Conservation (phyloP, 2,888 invertebrate species). For the Atherix ibis region DNA sequence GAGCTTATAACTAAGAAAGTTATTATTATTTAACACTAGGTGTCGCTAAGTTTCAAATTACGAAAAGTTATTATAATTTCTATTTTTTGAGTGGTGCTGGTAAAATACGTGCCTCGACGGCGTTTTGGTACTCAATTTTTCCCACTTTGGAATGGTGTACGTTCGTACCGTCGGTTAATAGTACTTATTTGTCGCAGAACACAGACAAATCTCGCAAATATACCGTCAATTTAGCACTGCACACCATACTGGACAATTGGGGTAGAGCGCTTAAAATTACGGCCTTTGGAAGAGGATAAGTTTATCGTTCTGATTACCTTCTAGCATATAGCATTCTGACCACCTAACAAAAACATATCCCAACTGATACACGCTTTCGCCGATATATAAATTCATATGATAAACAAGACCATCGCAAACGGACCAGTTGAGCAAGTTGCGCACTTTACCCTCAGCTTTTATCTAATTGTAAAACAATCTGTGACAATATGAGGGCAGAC, state of each 20-base stretch:
- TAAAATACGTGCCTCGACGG: conserved; percentile 73
- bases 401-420: conserved; percentile 42
- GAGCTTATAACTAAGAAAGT: too few relatives aligned
- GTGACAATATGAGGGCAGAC: conserved; percentile 43
- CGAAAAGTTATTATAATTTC: too few relatives aligned
- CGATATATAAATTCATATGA: conserved; percentile 45
- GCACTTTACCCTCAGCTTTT: conserved; percentile 51
- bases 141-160: conserved; percentile 73
- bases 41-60: too few relatives aligned
- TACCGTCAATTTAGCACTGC: conserved; percentile 51
- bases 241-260: conserved; percentile 65
- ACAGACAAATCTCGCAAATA: conserved; percentile 43
- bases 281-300: conserved; percentile 52
- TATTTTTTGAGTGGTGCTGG: conserved; percentile 76
- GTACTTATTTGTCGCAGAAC: conserved; percentile 38
- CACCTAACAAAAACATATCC: conserved; percentile 39
- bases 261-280: conserved; percentile 51
- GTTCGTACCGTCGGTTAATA: conserved; percentile 61
- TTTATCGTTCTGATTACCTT: conserved; percentile 43
- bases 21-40: too few relatives aligned
- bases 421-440: conserved; percentile 48
- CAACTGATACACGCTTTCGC: conserved; percentile 39
- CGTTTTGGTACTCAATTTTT: conserved; percentile 57
- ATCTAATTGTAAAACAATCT: conserved; percentile 35
- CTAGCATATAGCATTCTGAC: conserved; percentile 44